These are phyloP conservation scores for Passer montanus DNA, from an alignment of 2,113 vertebrate genomes.

Conservation along the genomic window DNA sequence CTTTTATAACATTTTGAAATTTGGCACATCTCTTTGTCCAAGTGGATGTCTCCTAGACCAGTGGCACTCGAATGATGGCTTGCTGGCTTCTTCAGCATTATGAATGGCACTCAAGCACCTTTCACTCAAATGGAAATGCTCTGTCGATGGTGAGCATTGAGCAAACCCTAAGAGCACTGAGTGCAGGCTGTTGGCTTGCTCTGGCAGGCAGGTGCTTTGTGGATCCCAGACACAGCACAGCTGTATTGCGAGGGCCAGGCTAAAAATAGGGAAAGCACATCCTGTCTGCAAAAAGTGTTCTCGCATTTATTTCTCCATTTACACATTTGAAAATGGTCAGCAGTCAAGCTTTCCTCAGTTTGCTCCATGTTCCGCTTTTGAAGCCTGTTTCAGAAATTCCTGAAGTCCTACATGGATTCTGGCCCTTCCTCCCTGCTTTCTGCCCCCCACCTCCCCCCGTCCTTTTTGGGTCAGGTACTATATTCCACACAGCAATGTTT, in stretches of 20 bases:
- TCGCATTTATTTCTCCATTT: background rate
- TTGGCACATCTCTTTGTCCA: background rate
- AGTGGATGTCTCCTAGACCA: background rate
- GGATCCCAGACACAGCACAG: background rate
- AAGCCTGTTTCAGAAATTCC: background rate
- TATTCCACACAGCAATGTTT: background rate
- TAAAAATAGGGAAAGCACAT: background rate
- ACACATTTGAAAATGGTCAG: background rate
- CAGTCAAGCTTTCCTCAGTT: background rate
- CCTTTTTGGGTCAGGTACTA: background rate
- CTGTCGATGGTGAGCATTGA: background rate
- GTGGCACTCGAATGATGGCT: background rate
- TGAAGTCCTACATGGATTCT: background rate
- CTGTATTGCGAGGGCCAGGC: background rate
- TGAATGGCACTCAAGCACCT: background rate
- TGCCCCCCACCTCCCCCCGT: background rate
- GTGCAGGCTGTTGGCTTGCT: background rate
- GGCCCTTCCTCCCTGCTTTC: background rate
- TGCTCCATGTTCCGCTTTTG: background rate
- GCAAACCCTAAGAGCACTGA: background rate
- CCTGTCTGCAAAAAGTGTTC: background rate
- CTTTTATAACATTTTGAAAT: background rate
- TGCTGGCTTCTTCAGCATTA: background rate
- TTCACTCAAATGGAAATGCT: background rate
- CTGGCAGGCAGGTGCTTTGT: background rate